Evolutionary conservation across 2,113 vertebrate species (phyloP).

Genomic region (Xenopus borealis): DNA sequence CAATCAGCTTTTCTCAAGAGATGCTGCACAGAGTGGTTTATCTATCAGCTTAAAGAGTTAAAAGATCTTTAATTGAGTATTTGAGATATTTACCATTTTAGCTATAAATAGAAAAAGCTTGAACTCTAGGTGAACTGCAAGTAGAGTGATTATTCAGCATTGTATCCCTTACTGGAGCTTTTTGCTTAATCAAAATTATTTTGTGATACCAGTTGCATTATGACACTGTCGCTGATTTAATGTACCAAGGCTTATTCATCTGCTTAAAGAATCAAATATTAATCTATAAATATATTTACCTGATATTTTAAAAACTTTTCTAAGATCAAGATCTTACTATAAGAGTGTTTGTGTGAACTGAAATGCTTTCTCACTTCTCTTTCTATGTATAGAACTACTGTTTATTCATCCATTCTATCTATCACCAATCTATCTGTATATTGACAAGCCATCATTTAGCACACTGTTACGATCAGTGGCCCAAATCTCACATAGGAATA

Average conservation of each 20-base stretch:
- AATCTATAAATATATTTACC: constrained; percentile 37
- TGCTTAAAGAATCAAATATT: constrained; percentile 36
- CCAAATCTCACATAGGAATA: no score
- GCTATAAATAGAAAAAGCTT: constrained; percentile 20
- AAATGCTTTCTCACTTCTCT: no score
- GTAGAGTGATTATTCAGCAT: constrained; percentile 39
- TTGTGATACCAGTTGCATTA: constrained; percentile 38
- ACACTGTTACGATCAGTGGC: no score
- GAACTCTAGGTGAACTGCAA: constrained; percentile 33
- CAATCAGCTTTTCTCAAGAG: no score
- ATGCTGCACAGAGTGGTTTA: constrained; percentile 1
- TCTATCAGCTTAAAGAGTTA: constrained; percentile 27
- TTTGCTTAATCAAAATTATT: constrained; percentile 43
- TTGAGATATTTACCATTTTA: constrained; percentile 18
- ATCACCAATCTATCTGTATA: no score
- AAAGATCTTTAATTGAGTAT: constrained; percentile 17
- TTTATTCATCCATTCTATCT: no score
- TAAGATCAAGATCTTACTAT: no score
- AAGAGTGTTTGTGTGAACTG: no score
- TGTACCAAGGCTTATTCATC: constrained; percentile 31
- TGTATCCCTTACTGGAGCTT: constrained; percentile 28
- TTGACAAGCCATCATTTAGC: no score
- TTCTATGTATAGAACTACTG: no score
- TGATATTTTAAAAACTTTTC: constrained; percentile 26
- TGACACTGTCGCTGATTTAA: constrained; percentile 37